Evolutionary conservation across 2,888 invertebrate species (phyloP), one percentile per base, ranked within the genome.

Genomic region (Conops quadrifasciatus): DNA sequence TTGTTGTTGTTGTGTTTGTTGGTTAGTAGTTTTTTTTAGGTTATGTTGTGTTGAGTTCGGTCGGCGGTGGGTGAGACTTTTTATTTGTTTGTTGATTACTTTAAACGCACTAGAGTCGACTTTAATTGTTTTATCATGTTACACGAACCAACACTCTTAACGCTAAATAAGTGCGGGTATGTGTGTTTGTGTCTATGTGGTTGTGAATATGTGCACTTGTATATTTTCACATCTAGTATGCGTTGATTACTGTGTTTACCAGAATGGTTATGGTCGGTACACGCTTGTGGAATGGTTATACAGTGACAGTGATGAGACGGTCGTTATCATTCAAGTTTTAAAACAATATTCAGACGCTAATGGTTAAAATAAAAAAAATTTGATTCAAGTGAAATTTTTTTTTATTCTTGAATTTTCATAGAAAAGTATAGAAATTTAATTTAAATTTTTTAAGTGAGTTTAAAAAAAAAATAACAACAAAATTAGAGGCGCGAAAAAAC

Each of bases 51-150:
- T 43, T 43, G 56, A 56, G 24, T 60, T 62, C 30, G 56, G 62
- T 45, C 21, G 26, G 21, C 28, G 16, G 15, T 62, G 36, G 19
- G 13, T 36, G 21, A 21, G 11, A 19, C 24, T 28, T 49, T 49
- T 28, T 51, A n/a, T 51, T 51, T 65, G 28, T 47, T 47, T 30
- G n/a, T 4, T 47, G 45, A 43, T 45, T 24, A 19, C 24, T 63
- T 63, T 63, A 63, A 63, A 24, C 26, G 16, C 15, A 13, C 16
- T 16, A n/a, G 51, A 56, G 60, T 47, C 24, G 21, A 69, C 19
- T 69, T 69, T 63, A 63, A 69, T 69, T 69, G 69, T 56, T 69
- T 69, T 63, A 69, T 69, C 53, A 63, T 69, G 69, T 63, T 69
- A 24, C 49, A 36, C 24, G 36, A 45, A 53, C 21, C 45, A 11